phyloP scores from a whole-genome alignment of 1,140 invertebrate genomes.

The Aphelinus atriplicis region DNA sequence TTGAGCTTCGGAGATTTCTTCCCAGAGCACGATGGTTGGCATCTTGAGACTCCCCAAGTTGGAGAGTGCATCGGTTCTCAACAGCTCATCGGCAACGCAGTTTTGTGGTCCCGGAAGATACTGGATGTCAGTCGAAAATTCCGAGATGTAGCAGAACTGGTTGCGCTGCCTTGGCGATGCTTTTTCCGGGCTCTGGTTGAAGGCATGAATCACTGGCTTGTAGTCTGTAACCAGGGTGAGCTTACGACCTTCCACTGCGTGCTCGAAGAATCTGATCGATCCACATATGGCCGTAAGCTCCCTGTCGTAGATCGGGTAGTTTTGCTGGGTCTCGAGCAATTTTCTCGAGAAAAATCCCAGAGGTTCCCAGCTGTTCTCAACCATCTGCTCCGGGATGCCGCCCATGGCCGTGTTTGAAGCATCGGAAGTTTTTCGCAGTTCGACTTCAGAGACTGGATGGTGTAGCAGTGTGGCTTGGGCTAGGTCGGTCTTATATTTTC shows the following conservation, averaged over 20 bases:
- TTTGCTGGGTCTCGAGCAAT: background rate
- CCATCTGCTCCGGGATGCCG: background rate
- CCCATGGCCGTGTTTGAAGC: background rate
- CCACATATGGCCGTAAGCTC: background rate
- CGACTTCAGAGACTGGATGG: background rate
- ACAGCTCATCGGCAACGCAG: slow-evolving; percentile 25
- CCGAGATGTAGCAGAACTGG: background rate
- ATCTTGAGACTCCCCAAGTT: background rate
- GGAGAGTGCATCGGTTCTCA: slow-evolving; percentile 15
- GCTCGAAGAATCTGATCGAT: background rate
- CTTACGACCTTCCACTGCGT: background rate
- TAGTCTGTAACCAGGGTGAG: background rate
- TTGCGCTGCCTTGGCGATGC: background rate
- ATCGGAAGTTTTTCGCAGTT: background rate
- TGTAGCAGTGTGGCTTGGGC: too few species aligned
- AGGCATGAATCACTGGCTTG: background rate
- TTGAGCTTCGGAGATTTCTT: background rate
- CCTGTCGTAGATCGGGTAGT: background rate
- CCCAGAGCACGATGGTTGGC: background rate
- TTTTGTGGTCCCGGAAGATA: slow-evolving; percentile 14
- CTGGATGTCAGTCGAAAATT: background rate
- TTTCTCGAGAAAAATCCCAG: slow-evolving; percentile 2
- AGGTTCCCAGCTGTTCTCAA: background rate
- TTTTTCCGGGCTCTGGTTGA: background rate
- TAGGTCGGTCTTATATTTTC: too few species aligned